Conservation (phyloP, 2,113 vertebrate species). For the Marmota monax region DNA sequence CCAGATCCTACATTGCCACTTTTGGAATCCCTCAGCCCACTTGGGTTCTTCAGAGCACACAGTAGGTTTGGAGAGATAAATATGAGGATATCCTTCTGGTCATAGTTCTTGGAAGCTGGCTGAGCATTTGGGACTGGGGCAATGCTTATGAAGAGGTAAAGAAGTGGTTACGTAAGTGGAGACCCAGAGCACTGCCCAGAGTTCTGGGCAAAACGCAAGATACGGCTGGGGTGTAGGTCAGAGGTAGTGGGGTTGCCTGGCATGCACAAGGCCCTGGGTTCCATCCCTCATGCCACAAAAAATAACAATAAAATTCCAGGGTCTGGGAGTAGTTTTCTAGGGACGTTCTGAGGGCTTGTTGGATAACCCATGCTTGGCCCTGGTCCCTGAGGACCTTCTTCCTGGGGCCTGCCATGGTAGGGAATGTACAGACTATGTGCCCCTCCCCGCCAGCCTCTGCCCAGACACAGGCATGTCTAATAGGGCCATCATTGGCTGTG, state of each 20-base stretch:
- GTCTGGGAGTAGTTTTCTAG: neutral
- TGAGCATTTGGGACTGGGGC: neutral
- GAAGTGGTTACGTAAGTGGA: neutral
- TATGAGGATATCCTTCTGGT: neutral
- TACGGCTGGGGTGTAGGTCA: neutral
- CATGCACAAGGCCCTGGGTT: too few relatives aligned
- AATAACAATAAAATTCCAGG: neutral
- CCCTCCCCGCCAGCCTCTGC: neutral
- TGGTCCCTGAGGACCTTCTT: neutral
- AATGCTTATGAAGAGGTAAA: neutral
- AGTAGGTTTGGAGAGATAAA: neutral
- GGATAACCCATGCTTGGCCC: too few relatives aligned
- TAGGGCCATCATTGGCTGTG: neutral
- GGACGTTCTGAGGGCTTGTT: neutral
- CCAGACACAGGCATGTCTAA: neutral
- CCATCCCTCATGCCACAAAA: neutral
- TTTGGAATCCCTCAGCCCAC: neutral
- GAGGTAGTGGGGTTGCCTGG: neutral
- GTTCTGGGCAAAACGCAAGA: neutral
- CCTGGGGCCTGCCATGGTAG: neutral
- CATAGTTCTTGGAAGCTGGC: neutral
- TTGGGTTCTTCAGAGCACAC: neutral
- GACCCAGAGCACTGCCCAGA: neutral
- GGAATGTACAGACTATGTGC: fast-evolving
- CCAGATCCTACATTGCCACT: neutral